Evolutionary conservation across 2,888 invertebrate species (phyloP).

Genomic region (Sycophila texana): DNA sequence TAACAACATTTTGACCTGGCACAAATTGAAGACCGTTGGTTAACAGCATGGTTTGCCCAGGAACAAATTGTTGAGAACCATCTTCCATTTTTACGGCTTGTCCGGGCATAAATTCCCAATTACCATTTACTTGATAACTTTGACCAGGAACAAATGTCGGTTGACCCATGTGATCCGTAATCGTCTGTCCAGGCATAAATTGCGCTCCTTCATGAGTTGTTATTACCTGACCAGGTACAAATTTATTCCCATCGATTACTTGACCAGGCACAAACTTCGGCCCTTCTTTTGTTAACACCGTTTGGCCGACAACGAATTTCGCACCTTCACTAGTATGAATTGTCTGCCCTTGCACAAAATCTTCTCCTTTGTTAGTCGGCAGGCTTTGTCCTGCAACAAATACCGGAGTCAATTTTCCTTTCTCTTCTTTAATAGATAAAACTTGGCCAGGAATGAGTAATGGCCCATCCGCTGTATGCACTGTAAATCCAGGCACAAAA

Average conservation of each 20-base stretch:
- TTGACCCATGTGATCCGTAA: slow-evolving; percentile 79
- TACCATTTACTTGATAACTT: slow-evolving; percentile 77
- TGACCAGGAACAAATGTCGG: slow-evolving; percentile 81
- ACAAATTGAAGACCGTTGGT: slow-evolving; percentile 81
- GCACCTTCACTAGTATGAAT: slow-evolving; percentile 79
- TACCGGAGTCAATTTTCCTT: slow-evolving; percentile 78
- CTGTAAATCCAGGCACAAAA: slow-evolving; percentile 85
- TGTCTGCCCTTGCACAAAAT: slow-evolving; percentile 82
- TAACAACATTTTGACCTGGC: slow-evolving; percentile 80
- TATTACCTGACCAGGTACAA: slow-evolving; percentile 72
- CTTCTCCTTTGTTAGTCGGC: slow-evolving; percentile 76
- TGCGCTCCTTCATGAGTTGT: slow-evolving; percentile 74
- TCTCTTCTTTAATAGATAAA: slow-evolving; percentile 75
- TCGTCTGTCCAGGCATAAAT: slow-evolving; percentile 81
- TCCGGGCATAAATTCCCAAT: slow-evolving; percentile 82
- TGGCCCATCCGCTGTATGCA: slow-evolving; percentile 82
- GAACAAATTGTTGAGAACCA: slow-evolving; percentile 79
- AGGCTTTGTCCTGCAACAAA: slow-evolving; percentile 85
- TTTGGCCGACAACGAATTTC: slow-evolving; percentile 81
- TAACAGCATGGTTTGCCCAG: slow-evolving; percentile 81
- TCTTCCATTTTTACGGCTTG: slow-evolving; percentile 79
- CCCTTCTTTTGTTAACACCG: slow-evolving; percentile 80
- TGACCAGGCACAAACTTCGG: slow-evolving; percentile 81
- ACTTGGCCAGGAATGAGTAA: slow-evolving; percentile 85
- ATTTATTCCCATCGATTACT: slow-evolving; percentile 75